Evolutionary conservation across 2,888 invertebrate genomes (phyloP).

Genomic region (Epicampocera succincta): DNA sequence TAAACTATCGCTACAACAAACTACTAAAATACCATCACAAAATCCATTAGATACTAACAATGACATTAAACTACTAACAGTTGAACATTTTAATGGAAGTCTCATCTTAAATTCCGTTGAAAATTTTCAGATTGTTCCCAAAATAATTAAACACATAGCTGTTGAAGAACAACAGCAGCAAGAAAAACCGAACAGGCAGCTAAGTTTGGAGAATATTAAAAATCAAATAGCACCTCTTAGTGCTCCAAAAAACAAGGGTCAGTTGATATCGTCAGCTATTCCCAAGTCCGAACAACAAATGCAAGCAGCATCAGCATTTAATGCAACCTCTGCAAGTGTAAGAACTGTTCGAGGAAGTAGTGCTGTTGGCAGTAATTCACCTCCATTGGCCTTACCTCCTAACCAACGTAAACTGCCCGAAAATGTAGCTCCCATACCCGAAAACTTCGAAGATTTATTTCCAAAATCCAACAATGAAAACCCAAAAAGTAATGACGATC

Average conservation of each 20-base stretch:
- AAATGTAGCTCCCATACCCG: conserved; percentile 81
- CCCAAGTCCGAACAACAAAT: conserved; percentile 65
- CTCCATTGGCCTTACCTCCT: conserved; percentile 66
- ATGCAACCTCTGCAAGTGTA: conserved; percentile 59
- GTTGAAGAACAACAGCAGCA: conserved; percentile 56
- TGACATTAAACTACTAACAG: conserved; percentile 62
- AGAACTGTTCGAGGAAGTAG: conserved; percentile 71
- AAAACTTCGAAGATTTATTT: conserved; percentile 78
- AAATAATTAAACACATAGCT: conserved; percentile 72
- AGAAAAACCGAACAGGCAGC: conserved; percentile 47
- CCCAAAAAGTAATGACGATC: conserved; percentile 72
- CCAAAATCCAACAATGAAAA: conserved; percentile 73
- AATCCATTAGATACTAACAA: conserved; percentile 66
- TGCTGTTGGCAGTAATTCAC: conserved; percentile 70
- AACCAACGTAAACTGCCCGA: conserved; percentile 78
- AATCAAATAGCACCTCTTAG: conserved; percentile 76
- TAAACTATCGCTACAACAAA: conserved; percentile 48
- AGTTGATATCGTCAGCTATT: conserved; percentile 66
- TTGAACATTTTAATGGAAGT: conserved; percentile 74
- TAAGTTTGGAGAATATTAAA: conserved; percentile 70
- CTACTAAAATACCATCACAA: conserved; percentile 54
- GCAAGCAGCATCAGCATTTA: conserved; percentile 45
- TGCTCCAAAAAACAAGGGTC: conserved; percentile 74
- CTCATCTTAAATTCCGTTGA: conserved; percentile 82
- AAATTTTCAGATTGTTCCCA: conserved; percentile 82